Evolutionary conservation across 2,888 invertebrate genomes (phyloP), one percentile per base, ranked within the genome.

Genomic region (Odontocolon sp.): DNA sequence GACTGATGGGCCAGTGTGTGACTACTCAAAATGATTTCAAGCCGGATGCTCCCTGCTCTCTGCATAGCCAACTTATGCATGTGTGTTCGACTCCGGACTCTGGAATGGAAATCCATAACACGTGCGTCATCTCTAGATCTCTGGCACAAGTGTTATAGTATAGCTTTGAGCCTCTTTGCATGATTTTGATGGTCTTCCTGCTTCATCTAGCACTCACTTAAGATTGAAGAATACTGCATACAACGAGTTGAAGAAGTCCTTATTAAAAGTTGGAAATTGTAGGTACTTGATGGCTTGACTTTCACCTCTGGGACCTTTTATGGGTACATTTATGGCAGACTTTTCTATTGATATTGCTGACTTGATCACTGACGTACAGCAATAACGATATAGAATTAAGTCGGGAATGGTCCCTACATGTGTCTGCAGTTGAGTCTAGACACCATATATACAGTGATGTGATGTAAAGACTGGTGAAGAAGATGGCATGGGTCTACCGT

Each of bases 11-110:
- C 52, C 40, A 47, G 26, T 64, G 36, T 40, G 38, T 56, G 70
- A 69, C 64, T 52, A 38, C 64, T 36, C 57, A 56, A 64, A 63
- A 71, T 64, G 61, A 66, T 75, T 78, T 70, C 68, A 59, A 71
- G 64, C 50, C 68, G 68, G 64, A 78, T 69, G 59, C 54, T 73
- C 57, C 52, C 33, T 14, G 14, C 26, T 6, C 14, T 16, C 45
- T 9, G 16, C 14, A 9, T 38, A 45, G 21, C n/a, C 31, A 9
- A 33, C 54, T 14, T 16, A 61, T 66, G 11, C 47, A 16, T 47
- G 45, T 56, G 63, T 67, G 56, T 67, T 14, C 50, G 11, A 42
- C 21, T 1, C 23, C n/a, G 2, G 21, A 54, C 28, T 40, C 52
- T 61, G 3, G 16, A 56, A 57, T 31, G 14, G 56, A 59, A 72